Evolutionary conservation across 2,888 invertebrate species (phyloP).

Genomic region (Carterocephalus palaemon): DNA sequence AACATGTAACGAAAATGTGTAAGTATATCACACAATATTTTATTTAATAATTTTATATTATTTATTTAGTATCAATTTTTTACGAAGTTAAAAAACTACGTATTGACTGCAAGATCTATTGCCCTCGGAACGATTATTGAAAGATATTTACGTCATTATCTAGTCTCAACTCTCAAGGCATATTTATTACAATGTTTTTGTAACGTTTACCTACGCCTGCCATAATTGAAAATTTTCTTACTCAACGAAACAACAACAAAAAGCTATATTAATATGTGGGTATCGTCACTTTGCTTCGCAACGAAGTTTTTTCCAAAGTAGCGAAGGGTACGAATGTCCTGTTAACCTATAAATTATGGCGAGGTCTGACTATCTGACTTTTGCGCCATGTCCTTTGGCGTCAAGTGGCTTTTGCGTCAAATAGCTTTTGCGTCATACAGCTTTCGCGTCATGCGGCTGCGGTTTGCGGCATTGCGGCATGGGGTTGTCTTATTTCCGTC

Average conservation of each 20-base stretch:
- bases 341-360: slow-evolving; percentile 5
- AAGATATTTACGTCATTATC: slow-evolving; percentile 19
- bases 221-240: slow-evolving; percentile 23
- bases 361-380: background rate
- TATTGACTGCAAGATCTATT: too few species aligned
- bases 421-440: background rate
- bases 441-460: slow-evolving; percentile 1
- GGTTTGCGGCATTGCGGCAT: slow-evolving; percentile 2
- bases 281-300: slow-evolving; percentile 2
- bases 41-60: too few species aligned
- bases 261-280: slow-evolving; percentile 9
- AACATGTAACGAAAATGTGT: too few species aligned
- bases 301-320: slow-evolving; percentile 3
- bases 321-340: slow-evolving; percentile 4
- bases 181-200: slow-evolving; percentile 23
- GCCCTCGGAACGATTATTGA: slow-evolving; percentile 18
- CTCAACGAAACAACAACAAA: slow-evolving; percentile 17
- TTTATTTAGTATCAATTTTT: too few species aligned
- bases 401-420: too few species aligned
- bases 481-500: too few species aligned
- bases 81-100: too few species aligned
- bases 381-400: too few species aligned
- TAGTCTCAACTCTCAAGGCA: slow-evolving; percentile 14
- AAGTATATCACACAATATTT: too few species aligned
- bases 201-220: slow-evolving; percentile 7